Conservation (phyloP, 92 coral and sea anemone genomes). For the Galaxea fascicularis region DNA sequence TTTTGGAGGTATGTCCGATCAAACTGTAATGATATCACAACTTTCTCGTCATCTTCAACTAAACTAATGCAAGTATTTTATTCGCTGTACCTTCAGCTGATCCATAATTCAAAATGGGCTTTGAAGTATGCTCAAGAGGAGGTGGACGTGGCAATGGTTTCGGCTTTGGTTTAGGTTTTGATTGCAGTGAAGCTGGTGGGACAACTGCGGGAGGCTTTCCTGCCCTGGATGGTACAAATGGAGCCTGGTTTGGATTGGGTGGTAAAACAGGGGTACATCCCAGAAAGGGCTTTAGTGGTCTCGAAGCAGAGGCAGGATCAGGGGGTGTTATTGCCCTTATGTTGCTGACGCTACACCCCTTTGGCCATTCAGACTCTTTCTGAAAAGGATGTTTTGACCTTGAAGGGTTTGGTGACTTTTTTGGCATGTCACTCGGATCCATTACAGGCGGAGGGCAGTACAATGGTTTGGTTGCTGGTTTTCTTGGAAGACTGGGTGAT, state of each 20-base stretch:
- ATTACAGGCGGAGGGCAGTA: constrained; percentile 71
- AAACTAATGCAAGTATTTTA: too few species aligned
- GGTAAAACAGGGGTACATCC: constrained; percentile 4
- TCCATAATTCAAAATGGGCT: background rate
- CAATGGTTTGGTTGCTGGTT: background rate
- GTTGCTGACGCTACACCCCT: constrained; percentile 17
- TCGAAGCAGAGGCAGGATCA: background rate
- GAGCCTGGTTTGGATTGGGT: background rate
- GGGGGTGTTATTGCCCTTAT: background rate
- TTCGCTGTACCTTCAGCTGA: background rate
- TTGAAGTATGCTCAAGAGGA: background rate
- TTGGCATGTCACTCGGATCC: background rate
- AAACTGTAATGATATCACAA: too few species aligned
- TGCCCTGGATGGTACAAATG: constrained; percentile 13
- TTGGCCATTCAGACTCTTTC: background rate
- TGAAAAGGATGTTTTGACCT: constrained; percentile 8
- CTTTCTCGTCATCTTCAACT: too few species aligned
- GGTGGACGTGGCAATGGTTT: constrained; percentile 46
- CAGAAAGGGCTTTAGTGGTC: background rate
- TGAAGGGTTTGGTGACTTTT: constrained; percentile 9
- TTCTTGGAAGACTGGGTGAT: background rate
- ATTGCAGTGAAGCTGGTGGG: background rate
- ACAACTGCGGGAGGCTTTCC: constrained; percentile 5
- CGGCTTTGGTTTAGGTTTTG: constrained; percentile 38
- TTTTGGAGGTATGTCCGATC: too few species aligned